Evolutionary conservation across 1,140 invertebrate species (phyloP).

Genomic region (Bombus sibiricus): DNA sequence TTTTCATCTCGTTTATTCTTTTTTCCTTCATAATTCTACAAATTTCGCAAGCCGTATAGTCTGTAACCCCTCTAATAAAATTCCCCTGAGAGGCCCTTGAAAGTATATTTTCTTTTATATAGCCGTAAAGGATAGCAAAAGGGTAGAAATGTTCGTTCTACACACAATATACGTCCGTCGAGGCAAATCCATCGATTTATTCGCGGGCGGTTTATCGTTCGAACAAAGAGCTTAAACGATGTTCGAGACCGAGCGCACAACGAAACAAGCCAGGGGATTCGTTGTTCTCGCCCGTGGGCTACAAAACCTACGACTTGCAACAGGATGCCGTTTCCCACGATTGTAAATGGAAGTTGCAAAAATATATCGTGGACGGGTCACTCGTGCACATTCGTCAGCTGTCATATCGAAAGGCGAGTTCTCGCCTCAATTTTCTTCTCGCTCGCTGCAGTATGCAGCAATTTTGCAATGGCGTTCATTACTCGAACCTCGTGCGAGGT

Average conservation of each 20-base stretch:
- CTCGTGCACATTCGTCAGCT: neutral
- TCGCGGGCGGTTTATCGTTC: neutral
- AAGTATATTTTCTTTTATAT: neutral
- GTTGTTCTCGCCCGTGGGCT: neutral
- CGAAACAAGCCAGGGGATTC: neutral
- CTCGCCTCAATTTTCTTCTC: conserved; percentile 2
- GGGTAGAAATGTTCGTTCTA: neutral
- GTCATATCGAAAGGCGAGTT: neutral
- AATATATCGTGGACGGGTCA: neutral
- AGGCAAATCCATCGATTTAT: neutral
- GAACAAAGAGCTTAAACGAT: neutral
- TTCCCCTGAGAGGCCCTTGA: neutral
- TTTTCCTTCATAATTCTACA: neutral
- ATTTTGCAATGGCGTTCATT: conserved; percentile 2
- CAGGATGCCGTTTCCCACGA: neutral
- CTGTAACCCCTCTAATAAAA: neutral
- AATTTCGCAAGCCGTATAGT: neutral
- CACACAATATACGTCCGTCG: neutral
- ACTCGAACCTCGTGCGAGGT: neutral
- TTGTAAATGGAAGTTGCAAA: conserved; percentile 12
- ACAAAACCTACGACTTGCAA: neutral
- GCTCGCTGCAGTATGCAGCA: neutral
- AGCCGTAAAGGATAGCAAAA: neutral
- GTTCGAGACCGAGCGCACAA: too few relatives aligned
- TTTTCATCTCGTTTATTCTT: neutral